Conservation (phyloP, 2,888 invertebrate genomes). For the Megalurothrips usitatus region DNA sequence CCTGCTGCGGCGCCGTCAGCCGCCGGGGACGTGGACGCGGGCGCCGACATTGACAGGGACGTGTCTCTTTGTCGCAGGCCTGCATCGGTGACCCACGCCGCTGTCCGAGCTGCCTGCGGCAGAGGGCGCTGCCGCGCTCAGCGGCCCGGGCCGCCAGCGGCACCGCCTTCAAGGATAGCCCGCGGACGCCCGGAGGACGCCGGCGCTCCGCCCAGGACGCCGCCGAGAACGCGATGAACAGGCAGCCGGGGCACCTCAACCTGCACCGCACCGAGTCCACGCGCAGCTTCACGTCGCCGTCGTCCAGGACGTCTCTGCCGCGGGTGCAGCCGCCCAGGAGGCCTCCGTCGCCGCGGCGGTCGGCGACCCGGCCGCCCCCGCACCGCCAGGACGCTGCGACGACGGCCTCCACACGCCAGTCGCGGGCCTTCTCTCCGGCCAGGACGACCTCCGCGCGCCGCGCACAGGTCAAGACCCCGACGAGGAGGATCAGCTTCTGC, state of each 20-base stretch:
- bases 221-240: neutral
- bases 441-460: neutral
- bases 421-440: neutral
- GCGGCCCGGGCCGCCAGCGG: neutral
- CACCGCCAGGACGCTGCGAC: too few species aligned
- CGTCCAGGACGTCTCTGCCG: neutral
- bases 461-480: neutral
- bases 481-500: constrained; percentile 17
- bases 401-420: neutral
- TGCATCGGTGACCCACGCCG: neutral
- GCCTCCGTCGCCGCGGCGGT: neutral
- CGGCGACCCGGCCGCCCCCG: too few species aligned
- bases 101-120: neutral
- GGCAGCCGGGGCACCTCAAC: neutral
- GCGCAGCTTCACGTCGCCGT: neutral
- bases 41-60: too few species aligned
- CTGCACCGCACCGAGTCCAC: neutral
- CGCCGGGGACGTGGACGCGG: neutral
- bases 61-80: neutral
- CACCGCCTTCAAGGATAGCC: neutral
- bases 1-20: neutral
- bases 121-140: neutral
- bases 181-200: neutral
- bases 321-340: neutral
- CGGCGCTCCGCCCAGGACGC: neutral